Percentiles rank a stretch among this genome's conserved stretches.
Evolutionary conservation across 2,888 invertebrate genomes (phyloP).

Genomic region (Orgyia antiqua): DNA sequence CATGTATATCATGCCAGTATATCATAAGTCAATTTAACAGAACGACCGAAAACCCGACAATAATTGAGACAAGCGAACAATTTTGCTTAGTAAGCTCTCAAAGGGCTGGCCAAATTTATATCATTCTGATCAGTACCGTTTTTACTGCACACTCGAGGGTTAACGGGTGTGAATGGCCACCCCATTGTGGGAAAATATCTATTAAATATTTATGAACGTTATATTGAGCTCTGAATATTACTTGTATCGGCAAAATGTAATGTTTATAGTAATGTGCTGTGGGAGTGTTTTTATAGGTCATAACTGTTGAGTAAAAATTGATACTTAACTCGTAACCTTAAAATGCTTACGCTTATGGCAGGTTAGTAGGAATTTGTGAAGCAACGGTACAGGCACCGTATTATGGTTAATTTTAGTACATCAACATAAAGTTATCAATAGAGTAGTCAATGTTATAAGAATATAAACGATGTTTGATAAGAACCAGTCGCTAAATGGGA

Average conservation of each 20-base stretch:
- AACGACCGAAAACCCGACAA: constrained; percentile 35
- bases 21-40: constrained; percentile 25
- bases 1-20: no score
- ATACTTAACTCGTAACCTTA: constrained; percentile 25
- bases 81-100: constrained; percentile 57
- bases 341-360: constrained; percentile 12
- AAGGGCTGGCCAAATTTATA: constrained; percentile 53
- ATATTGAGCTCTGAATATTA: constrained; percentile 47
- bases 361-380: constrained; percentile 6
- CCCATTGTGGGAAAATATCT: constrained; percentile 75
- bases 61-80: constrained; percentile 54
- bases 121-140: constrained; percentile 60
- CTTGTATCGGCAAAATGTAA: constrained; percentile 45
- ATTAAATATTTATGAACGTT: constrained; percentile 72
- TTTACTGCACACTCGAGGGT: constrained; percentile 64
- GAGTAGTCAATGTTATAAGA: neutral
- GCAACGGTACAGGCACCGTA: no score
- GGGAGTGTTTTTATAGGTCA: constrained; percentile 38
- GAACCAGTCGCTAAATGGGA: no score
- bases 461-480: neutral
- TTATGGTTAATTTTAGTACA: constrained; percentile 2
- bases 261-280: constrained; percentile 41
- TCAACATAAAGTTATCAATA: neutral
- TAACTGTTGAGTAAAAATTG: constrained; percentile 31
- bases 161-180: constrained; percentile 70